These are phyloP conservation scores for Dolichotis patagonum DNA, from an alignment of 2,113 vertebrate genomes.

Conservation along the genomic window DNA sequence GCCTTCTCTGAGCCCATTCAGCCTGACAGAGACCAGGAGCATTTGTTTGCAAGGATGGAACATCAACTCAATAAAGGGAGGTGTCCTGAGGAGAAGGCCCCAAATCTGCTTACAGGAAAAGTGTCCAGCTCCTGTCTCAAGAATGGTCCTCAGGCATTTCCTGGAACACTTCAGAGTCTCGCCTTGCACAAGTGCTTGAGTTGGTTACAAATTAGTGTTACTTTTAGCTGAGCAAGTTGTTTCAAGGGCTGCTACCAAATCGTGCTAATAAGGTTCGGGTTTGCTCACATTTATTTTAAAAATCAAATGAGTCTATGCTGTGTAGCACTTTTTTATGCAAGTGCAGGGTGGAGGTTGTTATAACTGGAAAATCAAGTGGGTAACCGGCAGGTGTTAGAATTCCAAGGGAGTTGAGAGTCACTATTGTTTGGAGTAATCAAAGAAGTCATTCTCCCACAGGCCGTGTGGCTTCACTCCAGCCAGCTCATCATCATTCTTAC, in stretches of 20 bases:
- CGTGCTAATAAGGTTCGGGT: conserved; percentile 36
- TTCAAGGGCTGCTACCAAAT: conserved; percentile 36
- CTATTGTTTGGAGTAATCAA: not conserved
- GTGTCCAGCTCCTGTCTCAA: not conserved
- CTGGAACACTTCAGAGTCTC: not conserved
- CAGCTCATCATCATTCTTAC: not conserved
- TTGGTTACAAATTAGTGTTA: not conserved
- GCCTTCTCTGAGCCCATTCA: not conserved
- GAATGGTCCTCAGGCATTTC: not conserved
- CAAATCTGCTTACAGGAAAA: not conserved
- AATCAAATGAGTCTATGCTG: not conserved
- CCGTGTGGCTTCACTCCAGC: not conserved
- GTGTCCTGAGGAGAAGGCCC: not conserved
- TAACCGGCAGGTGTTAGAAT: conserved; percentile 18
- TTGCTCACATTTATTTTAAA: conserved; percentile 35
- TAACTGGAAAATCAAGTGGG: not conserved
- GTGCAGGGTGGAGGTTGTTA: not conserved
- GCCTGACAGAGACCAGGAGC: not conserved
- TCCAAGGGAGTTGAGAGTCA: not conserved
- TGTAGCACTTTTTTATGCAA: not conserved
- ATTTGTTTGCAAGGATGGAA: not conserved
- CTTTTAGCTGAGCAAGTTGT: conserved; percentile 24
- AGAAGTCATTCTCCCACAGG: not conserved
- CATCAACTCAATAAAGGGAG: not conserved
- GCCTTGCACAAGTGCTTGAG: not conserved